Percentiles rank a stretch among this genome's conserved stretches.
These are phyloP conservation scores for Cottoperca gobio DNA, from an alignment of 2,797 vertebrate genomes.

Conservation along the genomic window DNA sequence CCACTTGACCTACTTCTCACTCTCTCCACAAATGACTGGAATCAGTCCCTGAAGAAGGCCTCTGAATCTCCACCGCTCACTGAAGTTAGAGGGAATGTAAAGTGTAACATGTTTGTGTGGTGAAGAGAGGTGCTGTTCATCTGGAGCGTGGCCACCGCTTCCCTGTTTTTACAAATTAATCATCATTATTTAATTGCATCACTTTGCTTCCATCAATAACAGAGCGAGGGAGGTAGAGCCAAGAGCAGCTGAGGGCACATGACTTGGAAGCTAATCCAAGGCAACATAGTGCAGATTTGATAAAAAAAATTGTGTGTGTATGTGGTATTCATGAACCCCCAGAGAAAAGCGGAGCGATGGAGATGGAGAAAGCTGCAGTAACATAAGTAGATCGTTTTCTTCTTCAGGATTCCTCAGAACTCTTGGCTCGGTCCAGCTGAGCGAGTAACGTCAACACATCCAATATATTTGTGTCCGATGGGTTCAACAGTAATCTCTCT, in stretches of 20 bases:
- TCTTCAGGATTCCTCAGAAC: constrained; percentile 57
- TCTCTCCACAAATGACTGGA: constrained; percentile 62
- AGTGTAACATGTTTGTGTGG: constrained; percentile 6
- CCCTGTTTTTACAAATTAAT: constrained; percentile 51
- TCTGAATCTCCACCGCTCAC: constrained; percentile 18
- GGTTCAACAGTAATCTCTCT: constrained; percentile 55
- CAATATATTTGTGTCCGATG: constrained; percentile 69
- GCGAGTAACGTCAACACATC: constrained; percentile 74
- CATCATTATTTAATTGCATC: constrained; percentile 65
- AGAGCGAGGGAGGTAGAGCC: constrained; percentile 41
- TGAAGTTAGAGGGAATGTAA: constrained; percentile 28
- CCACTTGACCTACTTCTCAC: constrained; percentile 80
- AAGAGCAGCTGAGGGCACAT: constrained; percentile 59
- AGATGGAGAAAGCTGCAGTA: constrained; percentile 50
- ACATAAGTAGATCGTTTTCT: constrained; percentile 65
- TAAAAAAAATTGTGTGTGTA: constrained; percentile 21
- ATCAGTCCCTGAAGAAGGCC: constrained; percentile 37
- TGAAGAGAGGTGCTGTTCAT: constrained; percentile 34
- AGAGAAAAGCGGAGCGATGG: constrained; percentile 26
- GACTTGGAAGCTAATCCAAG: constrained; percentile 64
- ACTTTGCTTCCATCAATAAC: constrained; percentile 51
- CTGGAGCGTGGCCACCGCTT: constrained; percentile 24
- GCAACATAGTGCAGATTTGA: constrained; percentile 66
- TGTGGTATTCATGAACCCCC: constrained; percentile 37
- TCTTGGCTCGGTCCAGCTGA: constrained; percentile 71